Percentiles rank a stretch among this genome's conserved stretches.
These are phyloP conservation scores for Chondrosia reniformis DNA, from an alignment of 37 sponge, comb jelly and placozoan genomes.

Conservation along the genomic window DNA sequence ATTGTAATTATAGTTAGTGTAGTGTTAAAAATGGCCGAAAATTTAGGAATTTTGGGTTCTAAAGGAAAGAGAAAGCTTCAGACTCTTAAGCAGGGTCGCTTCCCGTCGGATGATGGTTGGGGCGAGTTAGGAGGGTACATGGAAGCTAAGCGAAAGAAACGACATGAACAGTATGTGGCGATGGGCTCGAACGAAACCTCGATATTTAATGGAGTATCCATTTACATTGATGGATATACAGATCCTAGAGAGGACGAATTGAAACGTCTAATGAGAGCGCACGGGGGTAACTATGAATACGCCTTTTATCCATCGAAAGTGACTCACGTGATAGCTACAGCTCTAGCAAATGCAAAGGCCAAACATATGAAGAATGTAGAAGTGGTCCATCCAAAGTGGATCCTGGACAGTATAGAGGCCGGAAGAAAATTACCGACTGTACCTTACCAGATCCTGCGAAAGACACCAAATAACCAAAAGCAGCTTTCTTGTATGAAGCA, in stretches of 20 bases:
- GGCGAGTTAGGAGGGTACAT: slow-evolving; percentile 45
- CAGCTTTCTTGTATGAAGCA: slow-evolving; percentile 24
- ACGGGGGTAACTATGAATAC: slow-evolving; percentile 76
- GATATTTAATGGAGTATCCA: slow-evolving; percentile 67
- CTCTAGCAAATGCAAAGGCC: slow-evolving; percentile 81
- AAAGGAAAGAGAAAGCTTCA: too few species aligned
- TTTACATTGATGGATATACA: slow-evolving; percentile 87
- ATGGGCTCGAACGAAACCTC: slow-evolving; percentile 21
- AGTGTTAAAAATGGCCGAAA: too few species aligned
- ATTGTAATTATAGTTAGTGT: too few species aligned
- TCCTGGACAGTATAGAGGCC: slow-evolving; percentile 67
- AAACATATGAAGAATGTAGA: slow-evolving; percentile 25
- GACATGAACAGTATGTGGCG: slow-evolving; percentile 40
- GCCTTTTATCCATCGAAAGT: slow-evolving; percentile 45
- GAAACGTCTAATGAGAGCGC: slow-evolving; percentile 61
- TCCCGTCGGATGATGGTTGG: too few species aligned
- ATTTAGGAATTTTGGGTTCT: too few species aligned
- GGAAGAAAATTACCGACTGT: slow-evolving; percentile 32
- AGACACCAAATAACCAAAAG: slow-evolving; percentile 25
- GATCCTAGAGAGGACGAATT: slow-evolving; percentile 71
- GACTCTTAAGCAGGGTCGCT: too few species aligned
- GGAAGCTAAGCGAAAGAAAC: slow-evolving; percentile 49
- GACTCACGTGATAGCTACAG: slow-evolving; percentile 84
- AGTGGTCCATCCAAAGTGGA: slow-evolving; percentile 59
- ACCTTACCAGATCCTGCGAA: slow-evolving; percentile 44